Evolutionary conservation across 2,888 invertebrate species (phyloP).

Genomic region (Actias luna): DNA sequence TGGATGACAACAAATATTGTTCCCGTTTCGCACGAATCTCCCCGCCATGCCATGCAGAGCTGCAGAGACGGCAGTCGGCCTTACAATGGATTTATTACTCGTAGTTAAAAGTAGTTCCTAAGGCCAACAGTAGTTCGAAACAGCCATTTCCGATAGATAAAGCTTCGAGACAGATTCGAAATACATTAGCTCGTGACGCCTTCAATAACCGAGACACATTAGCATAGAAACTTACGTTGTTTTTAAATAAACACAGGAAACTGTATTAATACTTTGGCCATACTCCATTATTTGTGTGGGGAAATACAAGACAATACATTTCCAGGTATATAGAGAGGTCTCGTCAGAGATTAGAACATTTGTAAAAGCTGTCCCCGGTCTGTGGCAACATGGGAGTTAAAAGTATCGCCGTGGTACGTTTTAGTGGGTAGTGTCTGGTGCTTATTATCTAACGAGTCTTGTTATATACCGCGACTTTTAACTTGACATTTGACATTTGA

Average conservation of each 20-base stretch:
- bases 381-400: too few relatives aligned
- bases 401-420: too few relatives aligned
- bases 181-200: slow-evolving; percentile 73
- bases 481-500: too few relatives aligned
- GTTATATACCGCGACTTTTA: too few relatives aligned
- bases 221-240: background rate
- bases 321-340: background rate
- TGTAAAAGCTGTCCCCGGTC: too few relatives aligned
- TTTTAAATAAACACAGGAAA: background rate
- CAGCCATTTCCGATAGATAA: slow-evolving; percentile 79
- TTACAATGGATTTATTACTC: slow-evolving; percentile 75
- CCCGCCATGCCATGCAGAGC: slow-evolving; percentile 66
- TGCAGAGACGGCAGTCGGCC: slow-evolving; percentile 59
- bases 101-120: slow-evolving; percentile 77
- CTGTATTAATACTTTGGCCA: background rate
- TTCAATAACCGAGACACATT: slow-evolving; percentile 30
- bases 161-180: slow-evolving; percentile 77
- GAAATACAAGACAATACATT: background rate
- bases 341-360: background rate
- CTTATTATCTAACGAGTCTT: too few relatives aligned
- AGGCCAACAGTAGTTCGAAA: slow-evolving; percentile 75
- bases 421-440: too few relatives aligned
- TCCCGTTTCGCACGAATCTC: slow-evolving; percentile 34
- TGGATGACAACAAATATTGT: background rate
- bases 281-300: background rate